Evolutionary conservation across 2,888 invertebrate genomes (phyloP), one percentile per base, ranked within the genome.

Genomic region (Beris morrisii): DNA sequence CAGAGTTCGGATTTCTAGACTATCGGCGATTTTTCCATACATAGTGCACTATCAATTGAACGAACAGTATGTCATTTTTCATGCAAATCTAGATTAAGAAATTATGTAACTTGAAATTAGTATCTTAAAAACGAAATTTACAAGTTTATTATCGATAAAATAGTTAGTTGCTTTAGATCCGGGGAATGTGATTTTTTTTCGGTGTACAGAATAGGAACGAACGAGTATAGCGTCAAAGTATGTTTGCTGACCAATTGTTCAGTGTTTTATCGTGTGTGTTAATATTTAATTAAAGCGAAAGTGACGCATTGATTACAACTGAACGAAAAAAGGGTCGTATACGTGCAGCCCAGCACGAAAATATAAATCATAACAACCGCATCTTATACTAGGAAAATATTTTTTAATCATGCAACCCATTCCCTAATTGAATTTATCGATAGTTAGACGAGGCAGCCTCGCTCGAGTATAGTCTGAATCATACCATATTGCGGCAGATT

Each of bases 101-200:
- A 52, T 61, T 61, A 61, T 61, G 52, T 61, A 61, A 61, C 52
- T 9, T 52, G 38, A 38, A 61, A 48, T 59, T 50, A 38, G 38
- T 9, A 38, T 52, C 61, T 61, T 15, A n/a, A 32, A 52, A 13
- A 22, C 50, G 38, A 32, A 9, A 50, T 30, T 30, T 12, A 45
- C n/a, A 45, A 45, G 28, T 28, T 28, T 28, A 50, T 46, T 52
- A 61, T 61, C 61, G 52, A 61, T 61, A 61, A 61, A 61, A 61
- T 52, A 61, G 32, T 52, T 52, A 61, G 32, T 52, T 61, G 50
- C 38, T 56, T 31, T 50, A 7, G n/a, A 15, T 12, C 50, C 48
- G 32, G 32, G 13, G 32, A 48, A 32, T 6, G 31, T 48, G 59
- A 38, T 38, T 38, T 38, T 38, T 38, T 38, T 38, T 38, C 38